A percentile compares a stretch with the other conserved stretches of the same genome.
These are phyloP conservation scores for Porites cylindrica DNA, from an alignment of 92 coral and sea anemone genomes.

Conservation along the genomic window DNA sequence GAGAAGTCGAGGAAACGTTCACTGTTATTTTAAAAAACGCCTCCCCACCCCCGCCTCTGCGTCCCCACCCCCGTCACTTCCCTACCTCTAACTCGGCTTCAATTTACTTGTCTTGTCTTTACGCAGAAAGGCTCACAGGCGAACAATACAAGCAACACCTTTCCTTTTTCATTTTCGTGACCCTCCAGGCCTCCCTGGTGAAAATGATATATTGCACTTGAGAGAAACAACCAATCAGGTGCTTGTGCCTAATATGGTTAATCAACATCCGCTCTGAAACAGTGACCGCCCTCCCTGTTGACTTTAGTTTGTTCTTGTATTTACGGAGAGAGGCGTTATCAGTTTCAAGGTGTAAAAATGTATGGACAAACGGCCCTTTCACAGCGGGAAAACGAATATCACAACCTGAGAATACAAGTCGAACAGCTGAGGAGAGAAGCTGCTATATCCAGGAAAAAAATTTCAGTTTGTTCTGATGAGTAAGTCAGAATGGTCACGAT, in stretches of 20 bases:
- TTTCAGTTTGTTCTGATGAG: constrained; percentile 50
- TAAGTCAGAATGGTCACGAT: constrained; percentile 6
- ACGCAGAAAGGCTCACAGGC: too few species aligned
- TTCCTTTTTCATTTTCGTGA: too few species aligned
- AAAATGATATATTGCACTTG: constrained; percentile 23
- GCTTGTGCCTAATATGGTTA: neutral
- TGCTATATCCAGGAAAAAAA: constrained; percentile 30
- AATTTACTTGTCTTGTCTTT: too few species aligned
- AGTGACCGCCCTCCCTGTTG: constrained; percentile 30
- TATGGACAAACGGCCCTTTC: constrained; percentile 45
- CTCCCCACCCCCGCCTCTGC: too few species aligned
- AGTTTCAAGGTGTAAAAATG: neutral
- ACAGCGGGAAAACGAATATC: constrained; percentile 45
- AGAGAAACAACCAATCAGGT: constrained; percentile 14
- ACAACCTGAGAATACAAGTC: constrained; percentile 41
- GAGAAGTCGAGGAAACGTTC: too few species aligned
- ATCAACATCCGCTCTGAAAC: neutral
- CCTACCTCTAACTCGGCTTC: too few species aligned
- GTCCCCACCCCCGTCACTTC: too few species aligned
- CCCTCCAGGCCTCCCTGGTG: too few species aligned
- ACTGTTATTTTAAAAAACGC: too few species aligned
- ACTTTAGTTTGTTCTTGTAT: neutral
- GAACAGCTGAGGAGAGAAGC: constrained; percentile 45
- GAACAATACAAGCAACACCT: too few species aligned
- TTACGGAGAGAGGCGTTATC: neutral